These are phyloP conservation scores for Gortyna flavago DNA, from an alignment of 2,888 invertebrate species.

Conservation along the genomic window DNA sequence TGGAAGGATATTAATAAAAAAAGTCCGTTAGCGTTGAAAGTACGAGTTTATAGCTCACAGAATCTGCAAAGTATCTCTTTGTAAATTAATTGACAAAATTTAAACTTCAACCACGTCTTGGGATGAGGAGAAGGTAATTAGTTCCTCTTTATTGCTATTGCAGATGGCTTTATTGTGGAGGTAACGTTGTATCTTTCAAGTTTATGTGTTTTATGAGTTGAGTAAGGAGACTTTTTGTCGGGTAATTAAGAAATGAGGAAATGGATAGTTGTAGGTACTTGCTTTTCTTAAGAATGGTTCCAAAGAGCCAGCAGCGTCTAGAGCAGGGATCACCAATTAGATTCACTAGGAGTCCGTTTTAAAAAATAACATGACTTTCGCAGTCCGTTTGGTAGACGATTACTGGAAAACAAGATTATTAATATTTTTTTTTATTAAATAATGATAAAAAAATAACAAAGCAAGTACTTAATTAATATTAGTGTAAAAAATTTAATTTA, in stretches of 20 bases:
- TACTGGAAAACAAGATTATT: too few relatives aligned
- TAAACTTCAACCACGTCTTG: constrained; percentile 14
- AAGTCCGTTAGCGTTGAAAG: constrained; percentile 15
- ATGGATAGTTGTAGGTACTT: too few relatives aligned
- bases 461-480: too few relatives aligned
- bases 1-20: constrained; percentile 51
- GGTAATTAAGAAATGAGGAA: background rate
- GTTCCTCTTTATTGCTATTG: constrained; percentile 28
- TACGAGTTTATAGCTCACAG: constrained; percentile 28
- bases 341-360: too few relatives aligned
- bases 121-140: constrained; percentile 39
- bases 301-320: background rate
- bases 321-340: too few relatives aligned
- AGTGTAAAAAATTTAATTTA: too few relatives aligned
- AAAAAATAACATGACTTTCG: too few relatives aligned
- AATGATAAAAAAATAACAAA: too few relatives aligned
- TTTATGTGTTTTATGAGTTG: constrained; percentile 20
- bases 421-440: too few relatives aligned
- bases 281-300: too few relatives aligned
- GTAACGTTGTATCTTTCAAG: constrained; percentile 20
- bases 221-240: background rate
- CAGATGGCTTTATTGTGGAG: constrained; percentile 28
- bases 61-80: constrained; percentile 44
- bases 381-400: too few relatives aligned
- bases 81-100: constrained; percentile 58